A percentile compares a stretch with the other conserved stretches of the same genome.
Conservation (phyloP, 2,113 vertebrate species). For the Clarias batrachus region DNA sequence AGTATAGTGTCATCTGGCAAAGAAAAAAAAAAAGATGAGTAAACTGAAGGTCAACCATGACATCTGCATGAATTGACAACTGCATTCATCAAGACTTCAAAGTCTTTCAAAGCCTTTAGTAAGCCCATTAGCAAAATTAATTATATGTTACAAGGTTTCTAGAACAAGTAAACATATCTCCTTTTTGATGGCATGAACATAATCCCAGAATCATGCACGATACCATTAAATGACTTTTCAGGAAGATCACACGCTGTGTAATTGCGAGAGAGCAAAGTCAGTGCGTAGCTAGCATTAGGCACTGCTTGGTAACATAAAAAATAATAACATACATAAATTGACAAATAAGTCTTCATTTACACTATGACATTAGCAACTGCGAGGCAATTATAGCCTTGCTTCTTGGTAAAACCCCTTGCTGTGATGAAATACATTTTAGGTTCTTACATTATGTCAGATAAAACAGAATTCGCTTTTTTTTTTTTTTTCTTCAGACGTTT, state of each 20-base stretch:
- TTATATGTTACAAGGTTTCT: constrained; percentile 63
- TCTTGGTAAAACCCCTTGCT: constrained; percentile 15
- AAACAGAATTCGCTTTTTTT: neutral
- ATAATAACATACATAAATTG: neutral
- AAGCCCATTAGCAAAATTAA: constrained; percentile 70
- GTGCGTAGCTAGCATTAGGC: neutral
- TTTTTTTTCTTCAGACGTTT: constrained; percentile 1
- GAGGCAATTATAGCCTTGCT: neutral
- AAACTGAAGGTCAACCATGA: constrained; percentile 28
- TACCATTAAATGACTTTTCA: constrained; percentile 14
- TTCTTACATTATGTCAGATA: constrained; percentile 12
- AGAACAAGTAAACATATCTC: constrained; percentile 48
- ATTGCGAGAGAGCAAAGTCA: neutral
- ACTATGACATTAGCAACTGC: neutral
- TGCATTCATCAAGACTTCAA: constrained; percentile 48
- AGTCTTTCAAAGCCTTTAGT: constrained; percentile 64
- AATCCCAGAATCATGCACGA: constrained; percentile 21
- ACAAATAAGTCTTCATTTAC: constrained; percentile 23
- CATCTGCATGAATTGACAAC: constrained; percentile 40
- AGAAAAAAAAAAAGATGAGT: neutral
- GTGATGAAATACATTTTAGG: constrained; percentile 11
- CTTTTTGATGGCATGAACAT: constrained; percentile 36
- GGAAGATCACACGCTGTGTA: neutral
- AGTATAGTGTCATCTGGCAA: neutral
- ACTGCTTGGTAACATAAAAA: neutral